Conservation (phyloP, 2,113 vertebrate genomes). For the Mustela nigripes region DNA sequence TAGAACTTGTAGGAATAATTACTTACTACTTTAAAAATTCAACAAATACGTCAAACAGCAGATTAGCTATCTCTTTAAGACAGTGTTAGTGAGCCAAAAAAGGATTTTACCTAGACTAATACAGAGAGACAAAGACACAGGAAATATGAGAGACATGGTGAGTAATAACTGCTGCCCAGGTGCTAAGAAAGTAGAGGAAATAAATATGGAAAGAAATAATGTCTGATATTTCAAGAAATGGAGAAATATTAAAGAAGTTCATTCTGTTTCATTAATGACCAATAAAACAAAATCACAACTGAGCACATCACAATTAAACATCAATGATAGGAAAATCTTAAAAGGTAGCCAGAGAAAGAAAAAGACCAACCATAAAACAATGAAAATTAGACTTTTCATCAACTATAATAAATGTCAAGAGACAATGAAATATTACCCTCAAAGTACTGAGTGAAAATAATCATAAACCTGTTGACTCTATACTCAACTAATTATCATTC, state of each 20-base stretch:
- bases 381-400: not conserved
- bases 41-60: not conserved
- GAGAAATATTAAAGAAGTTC: not conserved
- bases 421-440: not conserved
- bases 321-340: not conserved
- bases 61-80: not conserved
- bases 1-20: not conserved
- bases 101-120: not conserved
- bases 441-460: conserved; percentile 30
- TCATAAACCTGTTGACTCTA: not conserved
- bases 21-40: conserved; percentile 14
- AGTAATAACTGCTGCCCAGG: not conserved
- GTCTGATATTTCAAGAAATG: not conserved
- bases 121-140: not conserved
- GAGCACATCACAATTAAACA: not conserved
- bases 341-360: not conserved
- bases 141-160: not conserved
- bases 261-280: not conserved
- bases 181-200: not conserved
- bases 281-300: not conserved
- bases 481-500: conserved; percentile 29
- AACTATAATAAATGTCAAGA: not conserved
- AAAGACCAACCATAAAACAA: conserved; percentile 30
- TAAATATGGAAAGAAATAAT: conserved; percentile 22
- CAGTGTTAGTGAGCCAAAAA: not conserved